Conservation (phyloP, 2,797 vertebrate genomes). For the Hippocampus kuda region DNA sequence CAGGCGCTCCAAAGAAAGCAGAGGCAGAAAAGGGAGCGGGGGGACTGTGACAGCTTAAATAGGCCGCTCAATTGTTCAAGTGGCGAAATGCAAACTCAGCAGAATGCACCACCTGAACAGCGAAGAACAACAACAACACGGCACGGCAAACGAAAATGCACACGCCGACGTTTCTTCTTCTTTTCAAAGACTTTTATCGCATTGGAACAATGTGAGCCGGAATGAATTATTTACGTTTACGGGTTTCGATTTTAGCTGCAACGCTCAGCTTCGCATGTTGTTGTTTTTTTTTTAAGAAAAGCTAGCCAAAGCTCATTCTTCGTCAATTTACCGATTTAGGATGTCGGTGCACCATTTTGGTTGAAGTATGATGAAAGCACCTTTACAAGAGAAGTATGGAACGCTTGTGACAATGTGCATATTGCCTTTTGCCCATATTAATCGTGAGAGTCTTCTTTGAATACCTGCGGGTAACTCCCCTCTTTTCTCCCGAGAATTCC, state of each 20-base stretch:
- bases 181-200: constrained; percentile 5
- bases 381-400: not conserved
- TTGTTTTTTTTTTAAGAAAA: not conserved
- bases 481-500: not conserved
- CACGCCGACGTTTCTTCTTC: not conserved
- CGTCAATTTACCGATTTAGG: not conserved
- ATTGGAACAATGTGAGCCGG: not conserved
- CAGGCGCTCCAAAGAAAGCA: constrained; percentile 1
- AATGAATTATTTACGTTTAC: constrained; percentile 6
- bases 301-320: not conserved
- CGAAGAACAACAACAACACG: constrained; percentile 3
- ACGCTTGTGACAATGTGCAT: not conserved
- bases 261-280: not conserved
- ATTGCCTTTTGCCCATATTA: not conserved
- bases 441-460: not conserved
- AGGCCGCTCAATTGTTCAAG: constrained; percentile 5
- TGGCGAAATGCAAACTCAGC: constrained; percentile 4
- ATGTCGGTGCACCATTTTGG: not conserved
- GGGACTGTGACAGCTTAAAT: constrained; percentile 5
- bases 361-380: constrained; percentile 1
- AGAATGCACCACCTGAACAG: constrained; percentile 5
- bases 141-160: constrained; percentile 3
- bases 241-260: not conserved
- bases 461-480: not conserved
- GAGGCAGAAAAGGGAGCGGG: not conserved